Conservation (phyloP, 2,797 vertebrate genomes). For the Anas flavirostris region DNA sequence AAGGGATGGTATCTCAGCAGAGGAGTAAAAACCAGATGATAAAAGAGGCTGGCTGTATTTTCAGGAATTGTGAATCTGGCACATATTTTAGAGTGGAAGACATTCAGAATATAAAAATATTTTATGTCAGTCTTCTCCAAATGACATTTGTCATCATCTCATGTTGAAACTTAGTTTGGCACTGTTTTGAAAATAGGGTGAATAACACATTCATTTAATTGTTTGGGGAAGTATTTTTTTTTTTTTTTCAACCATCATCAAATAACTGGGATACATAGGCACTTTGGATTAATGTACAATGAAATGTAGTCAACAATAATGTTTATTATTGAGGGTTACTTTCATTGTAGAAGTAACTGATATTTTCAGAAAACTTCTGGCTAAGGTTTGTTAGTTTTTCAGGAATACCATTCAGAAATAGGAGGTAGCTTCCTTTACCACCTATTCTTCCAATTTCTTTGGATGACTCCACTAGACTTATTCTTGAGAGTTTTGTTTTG, state of each 20-base stretch:
- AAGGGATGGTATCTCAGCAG: background rate
- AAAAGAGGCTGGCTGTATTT: slow-evolving; percentile 1
- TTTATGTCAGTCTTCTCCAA: background rate
- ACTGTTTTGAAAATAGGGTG: background rate
- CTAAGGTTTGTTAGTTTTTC: background rate
- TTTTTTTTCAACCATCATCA: background rate
- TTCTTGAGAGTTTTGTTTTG: background rate
- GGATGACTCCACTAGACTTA: background rate
- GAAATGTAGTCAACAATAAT: background rate
- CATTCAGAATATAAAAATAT: slow-evolving; percentile 18
- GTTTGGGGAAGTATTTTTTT: background rate
- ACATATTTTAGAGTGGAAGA: background rate
- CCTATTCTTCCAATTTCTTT: background rate
- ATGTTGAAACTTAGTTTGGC: background rate
- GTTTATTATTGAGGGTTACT: background rate
- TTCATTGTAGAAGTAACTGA: rapidly evolving
- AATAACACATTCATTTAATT: background rate
- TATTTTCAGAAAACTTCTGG: background rate
- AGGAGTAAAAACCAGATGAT: slow-evolving; percentile 2
- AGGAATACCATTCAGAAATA: background rate
- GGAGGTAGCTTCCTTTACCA: background rate
- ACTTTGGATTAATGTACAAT: background rate
- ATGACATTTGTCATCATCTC: background rate
- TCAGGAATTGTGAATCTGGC: background rate
- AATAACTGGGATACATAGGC: background rate